A percentile compares a stretch with the other conserved stretches of the same genome.
These are phyloP conservation scores for Patagioenas fasciata DNA, from an alignment of 2,113 vertebrate genomes.

Conservation along the genomic window DNA sequence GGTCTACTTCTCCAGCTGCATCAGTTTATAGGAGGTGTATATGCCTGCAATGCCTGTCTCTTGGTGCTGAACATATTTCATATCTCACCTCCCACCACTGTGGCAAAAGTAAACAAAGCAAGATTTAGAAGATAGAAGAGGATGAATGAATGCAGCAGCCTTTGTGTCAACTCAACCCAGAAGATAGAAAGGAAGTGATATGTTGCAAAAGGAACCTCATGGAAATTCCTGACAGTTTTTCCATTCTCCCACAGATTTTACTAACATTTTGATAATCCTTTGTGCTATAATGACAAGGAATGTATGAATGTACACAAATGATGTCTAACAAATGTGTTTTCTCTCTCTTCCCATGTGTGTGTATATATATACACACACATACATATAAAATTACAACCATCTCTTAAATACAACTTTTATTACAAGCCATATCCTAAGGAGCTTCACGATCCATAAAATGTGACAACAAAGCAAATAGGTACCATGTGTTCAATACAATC, in stretches of 20 bases:
- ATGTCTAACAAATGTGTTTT: conserved; percentile 21
- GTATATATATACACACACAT: not conserved
- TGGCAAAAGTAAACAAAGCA: conserved; percentile 18
- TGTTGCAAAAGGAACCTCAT: not conserved
- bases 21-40: not conserved
- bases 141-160: not conserved
- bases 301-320: not conserved
- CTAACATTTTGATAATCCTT: conserved; percentile 14
- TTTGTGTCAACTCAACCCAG: not conserved
- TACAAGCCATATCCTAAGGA: conserved; percentile 21
- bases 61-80: conserved; percentile 8
- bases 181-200: not conserved
- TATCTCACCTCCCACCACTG: not conserved
- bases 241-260: conserved; percentile 28
- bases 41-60: not conserved
- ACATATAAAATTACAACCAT: conserved; percentile 8
- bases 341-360: not conserved
- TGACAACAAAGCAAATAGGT: conserved; percentile 53
- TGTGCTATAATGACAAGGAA: not conserved
- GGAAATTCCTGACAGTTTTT: conserved; percentile 38
- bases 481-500: conserved; percentile 20
- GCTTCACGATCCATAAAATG: conserved; percentile 42
- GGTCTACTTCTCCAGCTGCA: conserved; percentile 21
- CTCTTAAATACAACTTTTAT: conserved; percentile 45
- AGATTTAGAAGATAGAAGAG: not conserved